Evolutionary conservation across 2,113 vertebrate genomes (phyloP).

Genomic region (Aegotheles bennettii): DNA sequence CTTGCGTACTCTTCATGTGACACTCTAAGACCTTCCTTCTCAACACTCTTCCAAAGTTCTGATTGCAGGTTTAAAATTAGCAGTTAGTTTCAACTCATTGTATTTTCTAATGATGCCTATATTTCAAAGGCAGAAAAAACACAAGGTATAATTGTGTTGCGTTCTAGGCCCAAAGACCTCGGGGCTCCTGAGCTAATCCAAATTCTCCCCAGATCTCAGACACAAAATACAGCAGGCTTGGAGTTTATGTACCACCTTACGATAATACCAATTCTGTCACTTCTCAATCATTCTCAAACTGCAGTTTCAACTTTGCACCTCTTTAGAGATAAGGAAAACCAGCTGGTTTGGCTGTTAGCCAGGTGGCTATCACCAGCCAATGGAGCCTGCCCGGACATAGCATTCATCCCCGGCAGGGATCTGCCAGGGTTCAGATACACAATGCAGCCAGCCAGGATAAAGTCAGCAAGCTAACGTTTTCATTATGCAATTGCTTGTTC

Average conservation of each 20-base stretch:
- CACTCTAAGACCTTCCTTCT: neutral
- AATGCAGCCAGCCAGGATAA: neutral
- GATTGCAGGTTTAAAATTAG: neutral
- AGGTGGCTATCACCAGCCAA: neutral
- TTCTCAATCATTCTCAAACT: neutral
- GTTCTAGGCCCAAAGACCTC: neutral
- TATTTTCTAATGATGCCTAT: neutral
- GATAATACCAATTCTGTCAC: neutral
- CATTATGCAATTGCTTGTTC: conserved; percentile 19
- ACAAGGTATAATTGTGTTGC: neutral
- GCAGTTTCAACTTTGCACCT: neutral
- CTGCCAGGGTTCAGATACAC: neutral
- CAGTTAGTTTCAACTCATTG: neutral
- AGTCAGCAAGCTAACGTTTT: neutral
- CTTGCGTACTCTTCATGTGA: neutral
- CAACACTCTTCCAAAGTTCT: neutral
- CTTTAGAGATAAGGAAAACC: neutral
- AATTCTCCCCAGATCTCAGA: neutral
- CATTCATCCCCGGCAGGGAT: neutral
- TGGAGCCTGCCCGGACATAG: neutral
- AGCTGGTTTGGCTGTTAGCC: neutral
- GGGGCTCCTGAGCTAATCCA: neutral
- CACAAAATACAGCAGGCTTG: neutral
- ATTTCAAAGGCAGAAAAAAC: neutral
- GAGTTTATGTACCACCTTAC: neutral